Conservation (phyloP, 2,113 vertebrate species). For the Aepyceros melampus region DNA sequence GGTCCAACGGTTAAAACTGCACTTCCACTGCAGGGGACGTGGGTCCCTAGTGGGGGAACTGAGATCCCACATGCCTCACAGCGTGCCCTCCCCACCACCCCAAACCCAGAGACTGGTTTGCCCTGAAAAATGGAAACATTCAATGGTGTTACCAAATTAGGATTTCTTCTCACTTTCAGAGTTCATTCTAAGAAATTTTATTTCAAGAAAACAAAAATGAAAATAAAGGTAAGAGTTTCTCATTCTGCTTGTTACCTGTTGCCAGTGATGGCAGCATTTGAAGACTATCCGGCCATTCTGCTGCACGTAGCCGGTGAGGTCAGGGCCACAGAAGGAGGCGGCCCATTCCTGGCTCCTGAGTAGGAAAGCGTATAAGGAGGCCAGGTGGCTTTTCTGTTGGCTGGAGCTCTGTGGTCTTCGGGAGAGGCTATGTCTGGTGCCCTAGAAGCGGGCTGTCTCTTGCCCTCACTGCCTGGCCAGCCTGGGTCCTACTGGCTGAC, state of each 20-base stretch:
- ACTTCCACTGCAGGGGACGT: not conserved
- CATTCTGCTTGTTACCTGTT: not conserved
- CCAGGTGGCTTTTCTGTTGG: not conserved
- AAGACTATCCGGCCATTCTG: not conserved
- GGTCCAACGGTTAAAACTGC: not conserved
- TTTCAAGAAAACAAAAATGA: conserved; percentile 19
- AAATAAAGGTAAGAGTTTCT: not conserved
- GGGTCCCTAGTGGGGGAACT: not conserved
- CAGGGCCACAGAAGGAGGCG: not conserved
- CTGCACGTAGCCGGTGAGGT: not conserved
- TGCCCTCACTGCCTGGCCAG: not conserved
- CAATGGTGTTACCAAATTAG: not conserved
- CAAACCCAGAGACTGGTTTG: not conserved
- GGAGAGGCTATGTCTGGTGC: not conserved
- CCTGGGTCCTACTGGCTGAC: not conserved
- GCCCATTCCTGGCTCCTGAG: not conserved
- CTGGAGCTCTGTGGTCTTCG: not conserved
- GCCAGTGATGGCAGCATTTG: not conserved
- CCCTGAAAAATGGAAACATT: not conserved
- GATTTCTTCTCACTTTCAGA: not conserved
- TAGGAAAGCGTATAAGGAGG: not conserved
- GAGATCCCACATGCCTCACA: not conserved
- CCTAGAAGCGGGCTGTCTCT: not conserved
- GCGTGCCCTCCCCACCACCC: not conserved
- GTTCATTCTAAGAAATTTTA: conserved; percentile 35